Percentiles rank a stretch among this genome's conserved stretches.
Evolutionary conservation across 2,113 vertebrate genomes (phyloP).

Genomic region (Sakesphorus luctuosus): DNA sequence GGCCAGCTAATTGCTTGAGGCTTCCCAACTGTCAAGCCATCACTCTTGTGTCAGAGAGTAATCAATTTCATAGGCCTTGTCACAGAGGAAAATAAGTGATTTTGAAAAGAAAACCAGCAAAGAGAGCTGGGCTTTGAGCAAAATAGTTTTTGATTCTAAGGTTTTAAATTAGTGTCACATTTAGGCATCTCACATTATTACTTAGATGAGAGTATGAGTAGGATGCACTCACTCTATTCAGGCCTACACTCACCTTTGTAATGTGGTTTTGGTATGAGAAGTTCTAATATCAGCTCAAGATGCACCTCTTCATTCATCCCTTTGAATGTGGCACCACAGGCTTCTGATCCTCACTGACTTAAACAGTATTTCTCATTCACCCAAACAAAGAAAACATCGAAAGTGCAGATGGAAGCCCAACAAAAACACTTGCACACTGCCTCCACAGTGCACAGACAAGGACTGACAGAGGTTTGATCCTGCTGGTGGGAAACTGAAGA

Average conservation of each 20-base stretch:
- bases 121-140: neutral
- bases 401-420: fast-evolving
- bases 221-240: fast-evolving
- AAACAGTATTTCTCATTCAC: neutral
- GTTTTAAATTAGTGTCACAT: neutral
- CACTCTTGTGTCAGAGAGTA: neutral
- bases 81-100: neutral
- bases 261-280: neutral
- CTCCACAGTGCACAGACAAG: neutral
- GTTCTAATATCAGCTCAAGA: neutral
- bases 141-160: neutral
- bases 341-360: neutral
- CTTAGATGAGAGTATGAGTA: neutral
- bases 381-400: neutral
- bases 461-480: neutral
- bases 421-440: neutral
- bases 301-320: neutral
- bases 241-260: neutral
- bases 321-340: neutral
- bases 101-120: neutral
- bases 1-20: neutral
- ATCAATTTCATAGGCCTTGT: neutral
- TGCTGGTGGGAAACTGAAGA: neutral
- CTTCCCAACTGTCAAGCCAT: neutral
- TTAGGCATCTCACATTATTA: neutral